Evolutionary conservation across 2,797 vertebrate species (phyloP).

Genomic region (Esox masquinongy): DNA sequence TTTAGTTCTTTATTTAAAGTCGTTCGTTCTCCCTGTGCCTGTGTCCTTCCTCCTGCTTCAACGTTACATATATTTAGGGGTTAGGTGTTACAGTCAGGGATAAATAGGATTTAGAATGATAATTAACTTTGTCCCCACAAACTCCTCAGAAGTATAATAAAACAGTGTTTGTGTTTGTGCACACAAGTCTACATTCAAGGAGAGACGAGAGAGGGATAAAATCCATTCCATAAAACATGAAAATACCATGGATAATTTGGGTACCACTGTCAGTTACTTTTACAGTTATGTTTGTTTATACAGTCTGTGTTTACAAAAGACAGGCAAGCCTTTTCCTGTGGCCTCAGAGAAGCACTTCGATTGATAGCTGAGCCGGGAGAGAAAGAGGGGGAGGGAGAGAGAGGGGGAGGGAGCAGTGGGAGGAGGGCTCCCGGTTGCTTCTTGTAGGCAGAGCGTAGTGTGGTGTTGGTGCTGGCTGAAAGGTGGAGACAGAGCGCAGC

Average conservation of each 20-base stretch:
- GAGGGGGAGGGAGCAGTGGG: constrained; percentile 21
- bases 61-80: too few relatives aligned
- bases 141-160: too few relatives aligned
- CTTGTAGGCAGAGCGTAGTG: constrained; percentile 62
- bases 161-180: background rate
- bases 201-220: too few relatives aligned
- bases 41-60: too few relatives aligned
- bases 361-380: constrained; percentile 29
- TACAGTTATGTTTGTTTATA: constrained; percentile 56
- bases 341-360: constrained; percentile 47
- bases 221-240: background rate
- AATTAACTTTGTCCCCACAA: too few relatives aligned
- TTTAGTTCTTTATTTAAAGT: too few relatives aligned
- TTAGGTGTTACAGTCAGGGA: too few relatives aligned
- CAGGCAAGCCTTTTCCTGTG: constrained; percentile 56
- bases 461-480: constrained; percentile 55
- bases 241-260: background rate
- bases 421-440: constrained; percentile 57
- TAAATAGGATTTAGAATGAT: too few relatives aligned
- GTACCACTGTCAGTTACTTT: constrained; percentile 20
- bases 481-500: constrained; percentile 83
- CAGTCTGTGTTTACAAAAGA: constrained; percentile 50
- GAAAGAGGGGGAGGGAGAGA: constrained; percentile 22
- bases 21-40: too few relatives aligned
- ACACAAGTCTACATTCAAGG: too few relatives aligned